A percentile compares a stretch with the other conserved stretches of the same genome.
These are phyloP conservation scores for Lordiphosa collinella DNA, from an alignment of 1,140 invertebrate genomes.

Conservation along the genomic window DNA sequence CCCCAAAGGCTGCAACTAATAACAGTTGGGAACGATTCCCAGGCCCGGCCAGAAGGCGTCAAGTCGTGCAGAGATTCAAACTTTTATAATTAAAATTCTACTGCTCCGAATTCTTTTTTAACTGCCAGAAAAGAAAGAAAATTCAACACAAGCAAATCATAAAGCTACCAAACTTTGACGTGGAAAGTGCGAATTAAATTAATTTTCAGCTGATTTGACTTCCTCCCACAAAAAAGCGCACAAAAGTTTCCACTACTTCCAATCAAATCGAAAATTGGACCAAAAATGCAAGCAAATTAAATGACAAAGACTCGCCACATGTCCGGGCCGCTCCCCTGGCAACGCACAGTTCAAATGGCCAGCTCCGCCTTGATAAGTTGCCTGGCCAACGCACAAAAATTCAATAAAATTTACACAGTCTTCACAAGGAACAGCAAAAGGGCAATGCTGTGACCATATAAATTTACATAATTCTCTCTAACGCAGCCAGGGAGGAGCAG, in stretches of 20 bases:
- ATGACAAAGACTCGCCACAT: conserved; percentile 24
- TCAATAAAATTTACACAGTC: conserved; percentile 37
- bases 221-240: conserved; percentile 7
- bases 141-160: conserved; percentile 51
- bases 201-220: conserved; percentile 76
- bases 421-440: conserved; percentile 32
- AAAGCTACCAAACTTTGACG: conserved; percentile 64
- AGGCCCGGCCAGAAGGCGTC: conserved; percentile 36
- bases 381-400: conserved; percentile 40
- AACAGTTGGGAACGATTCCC: conserved; percentile 35
- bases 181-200: conserved; percentile 70
- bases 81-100: conserved; percentile 77
- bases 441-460: conserved; percentile 50
- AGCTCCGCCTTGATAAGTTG: conserved; percentile 8
- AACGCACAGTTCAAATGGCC: conserved; percentile 3
- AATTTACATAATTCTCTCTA: conserved; percentile 67
- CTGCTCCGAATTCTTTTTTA: conserved; percentile 25
- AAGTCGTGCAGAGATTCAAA: conserved; percentile 61
- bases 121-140: conserved; percentile 14
- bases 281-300: conserved; percentile 36
- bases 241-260: conserved; percentile 45
- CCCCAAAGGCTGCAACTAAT: conserved; percentile 32
- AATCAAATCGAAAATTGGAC: conserved; percentile 7
- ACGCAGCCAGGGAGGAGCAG: conserved; percentile 1
- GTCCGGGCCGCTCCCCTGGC: conserved; percentile 16